Base-by-base conservation (phyloP, 2,113 vertebrate species). In the Gobius niger region DNA sequence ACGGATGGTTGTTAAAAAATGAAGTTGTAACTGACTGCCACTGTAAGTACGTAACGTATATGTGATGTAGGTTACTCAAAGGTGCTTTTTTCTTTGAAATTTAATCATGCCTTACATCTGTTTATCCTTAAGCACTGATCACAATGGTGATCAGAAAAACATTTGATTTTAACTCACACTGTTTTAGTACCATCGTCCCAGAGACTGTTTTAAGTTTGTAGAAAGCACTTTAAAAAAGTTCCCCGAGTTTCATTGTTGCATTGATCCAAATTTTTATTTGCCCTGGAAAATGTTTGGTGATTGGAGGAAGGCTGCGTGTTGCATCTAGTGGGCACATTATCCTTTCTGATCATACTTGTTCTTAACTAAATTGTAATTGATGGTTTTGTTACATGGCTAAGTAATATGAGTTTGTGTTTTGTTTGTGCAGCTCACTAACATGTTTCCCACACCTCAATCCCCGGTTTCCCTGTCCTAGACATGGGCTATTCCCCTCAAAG, bases 31-130 rank as follows among this genome's bases (percentile, higher is more conserved):
- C 51, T 68, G 74, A 89, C 81, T 74, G 78, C 80, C 82, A 51
- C 81, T 76, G 70, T 68, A 82, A 68, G 77, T 83, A 54, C 52
- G 4, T 54, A n/a, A 54, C 52, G 8, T 54, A n/a, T 54, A 60
- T 68, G 62, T 84, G 68, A 71, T 61, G 52, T 78, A 82, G 82
- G 47, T 75, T 82, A 84, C 84, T 82, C 76, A 82, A 77, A 74
- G 76, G 80, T 82, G 80, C 75, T 72, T 76, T 84, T 86, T 83
- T 77, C 72, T 24, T 54, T 54, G 16, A 11, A 86, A 78, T 81
- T 78, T 85, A 85, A 81, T 90, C 89, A 91, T 89, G 91, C 90
- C 91, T 90, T 91, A 91, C 81, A 83, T 88, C 86, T 86, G 81
- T 79, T 59, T 40, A 47, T 78, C 72, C 82, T 83, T 75, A 88